Evolutionary conservation across 2,797 vertebrate genomes (phyloP).

Genomic region (Hipposideros larvatus): DNA sequence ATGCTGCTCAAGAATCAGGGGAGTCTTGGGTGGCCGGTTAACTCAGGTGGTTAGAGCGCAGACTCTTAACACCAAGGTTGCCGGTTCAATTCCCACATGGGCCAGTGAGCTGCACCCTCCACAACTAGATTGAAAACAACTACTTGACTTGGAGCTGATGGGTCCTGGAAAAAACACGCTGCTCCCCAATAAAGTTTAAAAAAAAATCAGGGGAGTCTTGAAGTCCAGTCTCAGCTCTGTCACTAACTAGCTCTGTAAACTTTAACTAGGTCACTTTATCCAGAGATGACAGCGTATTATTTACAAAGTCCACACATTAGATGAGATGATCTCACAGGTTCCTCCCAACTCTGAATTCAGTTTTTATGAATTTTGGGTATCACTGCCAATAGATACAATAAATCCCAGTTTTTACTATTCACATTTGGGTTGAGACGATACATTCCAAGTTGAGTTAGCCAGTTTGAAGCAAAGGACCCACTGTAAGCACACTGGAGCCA

Average conservation of each 20-base stretch:
- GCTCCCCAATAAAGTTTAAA: too few relatives aligned
- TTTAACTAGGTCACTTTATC: not conserved
- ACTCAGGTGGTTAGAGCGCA: too few relatives aligned
- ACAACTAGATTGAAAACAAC: too few relatives aligned
- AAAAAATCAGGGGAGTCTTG: not conserved
- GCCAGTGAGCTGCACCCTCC: too few relatives aligned
- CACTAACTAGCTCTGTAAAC: not conserved
- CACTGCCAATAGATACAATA: conserved; percentile 16
- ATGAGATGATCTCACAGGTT: not conserved
- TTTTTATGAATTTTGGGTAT: conserved; percentile 2
- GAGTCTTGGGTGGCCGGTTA: not conserved
- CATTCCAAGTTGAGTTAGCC: not conserved
- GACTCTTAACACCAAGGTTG: too few relatives aligned
- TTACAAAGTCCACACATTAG: not conserved
- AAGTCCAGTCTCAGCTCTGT: not conserved
- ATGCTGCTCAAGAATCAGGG: not conserved
- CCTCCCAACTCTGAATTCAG: not conserved
- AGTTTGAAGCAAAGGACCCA: not conserved
- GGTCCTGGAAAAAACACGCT: too few relatives aligned
- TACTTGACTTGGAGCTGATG: too few relatives aligned
- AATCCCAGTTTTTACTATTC: conserved; percentile 20
- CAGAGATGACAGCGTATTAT: not conserved
- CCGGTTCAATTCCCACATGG: too few relatives aligned
- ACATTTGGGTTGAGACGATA: not conserved
- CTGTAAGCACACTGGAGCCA: not conserved